Evolutionary conservation across 2,797 vertebrate genomes (phyloP), one percentile per base, ranked within the genome.

Genomic region (Hapalemur alaotrensis): DNA sequence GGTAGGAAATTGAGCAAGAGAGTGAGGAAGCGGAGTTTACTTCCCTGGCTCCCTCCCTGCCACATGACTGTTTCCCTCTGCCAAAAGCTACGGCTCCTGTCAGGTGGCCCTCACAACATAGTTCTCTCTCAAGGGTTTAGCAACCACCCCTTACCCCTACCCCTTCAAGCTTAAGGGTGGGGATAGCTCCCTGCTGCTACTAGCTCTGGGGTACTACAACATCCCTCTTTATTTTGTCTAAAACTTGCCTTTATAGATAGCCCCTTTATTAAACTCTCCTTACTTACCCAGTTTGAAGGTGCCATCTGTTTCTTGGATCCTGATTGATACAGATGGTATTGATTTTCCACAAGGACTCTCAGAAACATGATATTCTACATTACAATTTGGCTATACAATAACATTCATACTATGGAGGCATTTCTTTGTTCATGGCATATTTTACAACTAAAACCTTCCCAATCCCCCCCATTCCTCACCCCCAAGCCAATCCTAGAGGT

Each of bases 261-360:
- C 54, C 65, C 43, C 46, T 72, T 89, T 73, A 80, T 43, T 91
- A 73, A 91, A 75, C 5, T 48, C 73, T 61, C 65, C 59, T 65
- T 80, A 92, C 41, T 65, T 80, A 89, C 41, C 35, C 35, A 86
- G 52, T 78, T 73, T 86, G 75, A 90, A 2, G 6, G 89, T 83
- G 63, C 43, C 67, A 50, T 63, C 61, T 93, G 87, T 85, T 85
- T 95, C 41, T 63, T 69, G 59, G 48, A 80, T 89, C 52, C 67
- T 95, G 67, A 76, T 46, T 18, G 35, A 79, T 67, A 81, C 65
- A 83, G 89, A 79, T 80, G 63, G 84, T 83, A 79, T 14, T 78
- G 84, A 94, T 67, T 95, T 94, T 87, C 81, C 75, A 54, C 48
- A 82, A 81, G 73, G 70, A 94, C 78, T 82, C 69, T 76, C 63